Evolutionary conservation across 2,888 invertebrate species (phyloP).

Genomic region (Aphelenchoides bicaudatus): DNA sequence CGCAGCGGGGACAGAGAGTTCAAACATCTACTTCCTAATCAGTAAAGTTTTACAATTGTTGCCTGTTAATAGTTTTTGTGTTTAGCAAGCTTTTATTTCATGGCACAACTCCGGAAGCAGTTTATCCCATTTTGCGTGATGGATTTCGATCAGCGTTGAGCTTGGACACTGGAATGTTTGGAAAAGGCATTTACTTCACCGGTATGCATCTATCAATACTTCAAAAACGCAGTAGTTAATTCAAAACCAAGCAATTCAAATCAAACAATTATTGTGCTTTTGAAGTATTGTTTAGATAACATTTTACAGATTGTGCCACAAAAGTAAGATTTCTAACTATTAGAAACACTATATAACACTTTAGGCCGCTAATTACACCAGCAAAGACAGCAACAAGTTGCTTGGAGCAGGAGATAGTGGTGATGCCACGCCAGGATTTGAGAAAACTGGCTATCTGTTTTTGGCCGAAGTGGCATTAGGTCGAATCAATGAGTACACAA

Average conservation of each 20-base stretch:
- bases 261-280: too few relatives aligned
- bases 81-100: conserved; percentile 17
- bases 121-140: conserved; percentile 8
- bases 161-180: conserved; percentile 10
- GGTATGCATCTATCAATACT: too few relatives aligned
- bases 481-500: conserved; percentile 4
- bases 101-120: conserved; percentile 4
- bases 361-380: conserved; percentile 5
- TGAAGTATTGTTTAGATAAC: too few relatives aligned
- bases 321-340: too few relatives aligned
- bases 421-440: not conserved
- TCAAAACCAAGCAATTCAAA: too few relatives aligned
- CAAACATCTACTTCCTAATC: conserved; percentile 5
- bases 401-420: conserved; percentile 14
- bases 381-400: not conserved
- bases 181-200: conserved; percentile 14
- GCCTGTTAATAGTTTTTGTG: not conserved
- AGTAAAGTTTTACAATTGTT: conserved; percentile 14
- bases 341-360: too few relatives aligned
- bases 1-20: conserved; percentile 7
- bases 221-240: too few relatives aligned
- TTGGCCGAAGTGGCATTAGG: conserved; percentile 13
- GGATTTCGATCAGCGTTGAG: conserved; percentile 1
- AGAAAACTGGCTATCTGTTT: conserved; percentile 1
- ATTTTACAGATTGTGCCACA: conserved; percentile 12